Percentiles rank a stretch among this genome's conserved stretches.
Evolutionary conservation across 2,797 vertebrate genomes (phyloP).

Genomic region (Nothura maculosa): DNA sequence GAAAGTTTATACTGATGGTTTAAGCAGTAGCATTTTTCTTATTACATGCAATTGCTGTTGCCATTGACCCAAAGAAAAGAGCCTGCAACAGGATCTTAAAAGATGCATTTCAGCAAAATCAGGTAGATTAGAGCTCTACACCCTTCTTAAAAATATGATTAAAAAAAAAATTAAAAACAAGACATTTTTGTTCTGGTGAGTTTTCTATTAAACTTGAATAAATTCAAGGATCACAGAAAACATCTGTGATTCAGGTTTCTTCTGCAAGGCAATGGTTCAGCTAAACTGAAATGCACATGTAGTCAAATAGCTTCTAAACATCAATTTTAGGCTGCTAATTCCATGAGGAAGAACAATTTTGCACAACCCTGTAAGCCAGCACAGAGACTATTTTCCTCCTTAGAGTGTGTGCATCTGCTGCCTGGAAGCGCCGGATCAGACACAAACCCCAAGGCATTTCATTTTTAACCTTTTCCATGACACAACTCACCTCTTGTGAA

Average conservation of each 20-base stretch:
- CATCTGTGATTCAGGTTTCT: no score
- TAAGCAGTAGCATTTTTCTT: neutral
- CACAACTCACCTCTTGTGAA: neutral
- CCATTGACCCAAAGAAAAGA: neutral
- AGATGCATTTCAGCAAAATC: neutral
- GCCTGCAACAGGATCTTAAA: neutral
- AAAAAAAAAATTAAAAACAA: neutral
- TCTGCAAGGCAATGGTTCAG: neutral
- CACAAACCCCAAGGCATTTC: neutral
- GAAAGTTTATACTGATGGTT: neutral
- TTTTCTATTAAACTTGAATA: neutral
- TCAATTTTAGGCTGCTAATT: neutral
- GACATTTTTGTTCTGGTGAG: neutral
- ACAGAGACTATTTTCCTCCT: neutral
- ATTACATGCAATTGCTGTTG: neutral
- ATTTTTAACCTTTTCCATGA: neutral
- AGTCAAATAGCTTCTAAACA: neutral
- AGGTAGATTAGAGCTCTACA: neutral
- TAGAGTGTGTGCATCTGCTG: neutral
- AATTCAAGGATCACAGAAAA: no score
- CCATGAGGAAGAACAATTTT: neutral
- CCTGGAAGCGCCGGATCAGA: neutral
- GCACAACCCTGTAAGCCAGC: neutral
- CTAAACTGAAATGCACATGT: neutral
- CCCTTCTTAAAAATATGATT: neutral